Evolutionary conservation across 2,888 invertebrate genomes (phyloP).

Genomic region (Smittia sp.): DNA sequence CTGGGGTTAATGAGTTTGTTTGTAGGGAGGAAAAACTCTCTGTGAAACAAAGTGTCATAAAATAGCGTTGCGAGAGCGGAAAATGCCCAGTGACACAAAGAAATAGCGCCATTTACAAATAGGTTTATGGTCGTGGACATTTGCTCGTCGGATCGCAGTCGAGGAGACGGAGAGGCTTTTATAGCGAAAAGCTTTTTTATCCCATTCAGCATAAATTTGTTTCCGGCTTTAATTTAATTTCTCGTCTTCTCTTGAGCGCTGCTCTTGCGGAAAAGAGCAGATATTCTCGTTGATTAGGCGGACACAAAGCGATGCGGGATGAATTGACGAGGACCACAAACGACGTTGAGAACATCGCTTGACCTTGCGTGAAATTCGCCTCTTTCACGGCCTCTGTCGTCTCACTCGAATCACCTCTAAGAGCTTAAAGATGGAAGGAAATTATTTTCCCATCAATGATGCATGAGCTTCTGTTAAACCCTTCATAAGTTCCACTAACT

Average conservation of each 20-base stretch:
- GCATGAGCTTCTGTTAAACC: too few species aligned
- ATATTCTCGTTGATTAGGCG: background rate
- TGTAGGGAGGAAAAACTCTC: background rate
- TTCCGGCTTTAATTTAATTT: conserved; percentile 20
- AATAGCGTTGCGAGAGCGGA: background rate
- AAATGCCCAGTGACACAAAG: conserved; percentile 25
- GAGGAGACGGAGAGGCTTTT: background rate
- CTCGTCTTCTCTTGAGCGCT: background rate
- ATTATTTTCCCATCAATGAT: too few species aligned
- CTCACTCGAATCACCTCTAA: too few species aligned
- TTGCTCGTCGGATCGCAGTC: background rate
- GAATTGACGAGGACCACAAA: background rate
- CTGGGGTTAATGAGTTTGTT: background rate
- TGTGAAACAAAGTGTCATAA: conserved; percentile 3
- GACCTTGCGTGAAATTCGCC: too few species aligned
- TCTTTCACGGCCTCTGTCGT: too few species aligned
- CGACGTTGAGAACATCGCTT: too few species aligned
- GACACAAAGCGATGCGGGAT: background rate
- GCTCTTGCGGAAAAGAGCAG: background rate
- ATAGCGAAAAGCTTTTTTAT: conserved; percentile 39
- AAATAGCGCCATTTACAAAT: conserved; percentile 26
- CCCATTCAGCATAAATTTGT: conserved; percentile 27
- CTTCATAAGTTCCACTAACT: too few species aligned
- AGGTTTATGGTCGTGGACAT: conserved; percentile 14
- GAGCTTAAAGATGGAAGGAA: too few species aligned